Evolutionary conservation across 2,113 vertebrate genomes (phyloP), one percentile per base, ranked within the genome.

Genomic region (Brienomyrus brachyistius): DNA sequence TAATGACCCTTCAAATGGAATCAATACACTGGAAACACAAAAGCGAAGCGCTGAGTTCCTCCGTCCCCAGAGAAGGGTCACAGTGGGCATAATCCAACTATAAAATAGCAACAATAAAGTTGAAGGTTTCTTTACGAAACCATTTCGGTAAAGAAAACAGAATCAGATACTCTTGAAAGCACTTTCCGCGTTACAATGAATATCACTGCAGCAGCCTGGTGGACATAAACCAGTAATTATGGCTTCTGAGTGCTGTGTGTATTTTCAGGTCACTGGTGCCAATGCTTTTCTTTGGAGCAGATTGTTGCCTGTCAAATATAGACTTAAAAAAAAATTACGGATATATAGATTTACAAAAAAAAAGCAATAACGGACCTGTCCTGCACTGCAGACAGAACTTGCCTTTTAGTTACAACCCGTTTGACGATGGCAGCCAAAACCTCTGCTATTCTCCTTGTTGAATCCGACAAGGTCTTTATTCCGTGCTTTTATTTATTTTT

Each of bases 221-320:
- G 91, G 90, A 93, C 89, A 84, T 91, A 91, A 95, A 95, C 94
- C 95, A 93, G 93, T 92, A 96, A 96, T 96, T 96, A 94, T 95
- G 95, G 95, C 90, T 94, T 95, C 89, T 87, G 91, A 92, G 93
- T 93, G 86, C 91, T 92, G 91, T 93, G 93, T 92, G 92, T 93
- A 92, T 94, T 95, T 95, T 94, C 92, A 95, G 94, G 93, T 94
- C 92, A 91, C 90, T 92, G 88, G 91, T 92, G 94, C 94, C 94
- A 94, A 89, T 93, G 94, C 93, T 96, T 96, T 80, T 95, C 94
- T 94, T 95, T 95, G 95, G 95, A 95, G 91, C 90, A 90, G 90
- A 93, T 52, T 85, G 82, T 91, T 59, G 90, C 89, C 89, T 92
- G 93, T 95, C 93, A 93, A 94, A 95, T 95, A 93, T 94, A 95